A percentile compares a stretch with the other conserved stretches of the same genome.
Conservation (phyloP, 1,140 invertebrate species). For the Melanaphis sacchari region DNA sequence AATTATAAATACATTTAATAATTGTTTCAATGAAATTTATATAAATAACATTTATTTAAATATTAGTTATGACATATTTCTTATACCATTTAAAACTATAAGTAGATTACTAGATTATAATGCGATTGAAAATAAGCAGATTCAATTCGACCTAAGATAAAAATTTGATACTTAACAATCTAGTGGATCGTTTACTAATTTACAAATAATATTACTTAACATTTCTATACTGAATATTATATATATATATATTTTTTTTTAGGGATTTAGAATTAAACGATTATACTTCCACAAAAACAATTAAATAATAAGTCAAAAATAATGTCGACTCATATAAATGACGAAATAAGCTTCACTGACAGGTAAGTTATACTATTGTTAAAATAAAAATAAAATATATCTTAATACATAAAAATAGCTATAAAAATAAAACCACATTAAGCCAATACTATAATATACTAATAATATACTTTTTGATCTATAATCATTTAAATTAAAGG, state of each 20-base stretch:
- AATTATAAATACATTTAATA: background rate
- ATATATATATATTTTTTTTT: background rate
- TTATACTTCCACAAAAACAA: background rate
- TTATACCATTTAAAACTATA: background rate
- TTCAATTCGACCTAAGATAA: background rate
- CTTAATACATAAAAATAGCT: background rate
- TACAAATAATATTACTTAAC: background rate
- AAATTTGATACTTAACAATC: background rate
- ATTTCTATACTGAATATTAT: background rate
- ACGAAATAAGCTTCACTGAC: conserved; percentile 19
- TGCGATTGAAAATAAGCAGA: background rate
- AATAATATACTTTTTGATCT: background rate
- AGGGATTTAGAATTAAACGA: background rate
- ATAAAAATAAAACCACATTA: background rate
- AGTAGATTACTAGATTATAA: background rate
- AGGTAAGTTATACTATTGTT: conserved; percentile 6
- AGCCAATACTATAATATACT: background rate
- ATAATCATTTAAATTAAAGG: background rate
- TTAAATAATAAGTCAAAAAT: background rate
- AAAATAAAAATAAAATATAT: conserved; percentile 9
- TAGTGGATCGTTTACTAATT: background rate
- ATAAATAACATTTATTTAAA: background rate
- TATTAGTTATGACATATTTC: background rate
- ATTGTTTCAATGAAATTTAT: background rate
- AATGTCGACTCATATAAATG: conserved; percentile 37